A percentile compares a stretch with the other conserved stretches of the same genome.
Conservation (phyloP, 2,888 invertebrate genomes). For the Myopa testacea region DNA sequence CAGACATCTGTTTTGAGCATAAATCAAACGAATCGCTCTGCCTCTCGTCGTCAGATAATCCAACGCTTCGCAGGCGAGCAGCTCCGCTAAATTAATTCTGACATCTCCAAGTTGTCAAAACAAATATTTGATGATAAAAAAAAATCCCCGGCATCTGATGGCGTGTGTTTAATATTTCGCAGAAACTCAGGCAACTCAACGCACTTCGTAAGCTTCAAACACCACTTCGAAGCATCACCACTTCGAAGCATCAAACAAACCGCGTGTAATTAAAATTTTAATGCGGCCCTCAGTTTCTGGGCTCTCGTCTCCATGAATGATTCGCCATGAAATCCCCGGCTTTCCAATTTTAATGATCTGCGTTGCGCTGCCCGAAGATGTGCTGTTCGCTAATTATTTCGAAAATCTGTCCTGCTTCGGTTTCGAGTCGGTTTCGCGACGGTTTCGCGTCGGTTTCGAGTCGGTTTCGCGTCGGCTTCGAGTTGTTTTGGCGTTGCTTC, state of each 20-base stretch:
- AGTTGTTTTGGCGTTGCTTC: too few species aligned
- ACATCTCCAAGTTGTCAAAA: neutral
- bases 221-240: neutral
- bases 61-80: neutral
- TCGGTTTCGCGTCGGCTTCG: neutral
- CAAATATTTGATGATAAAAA: neutral
- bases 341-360: neutral
- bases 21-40: conserved; percentile 5
- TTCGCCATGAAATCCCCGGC: neutral
- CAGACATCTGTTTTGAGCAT: neutral
- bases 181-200: conserved; percentile 2
- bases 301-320: neutral
- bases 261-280: conserved; percentile 14
- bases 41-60: neutral
- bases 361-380: neutral
- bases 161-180: neutral
- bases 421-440: neutral
- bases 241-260: neutral
- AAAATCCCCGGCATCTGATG: neutral
- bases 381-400: neutral
- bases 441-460: neutral
- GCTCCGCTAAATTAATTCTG: conserved; percentile 8
- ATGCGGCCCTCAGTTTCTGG: neutral
- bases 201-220: too few species aligned
- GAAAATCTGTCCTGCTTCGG: neutral